phyloP scores from a whole-genome alignment of 2,888 invertebrate species.

The Callyntrura guangdongensis region DNA sequence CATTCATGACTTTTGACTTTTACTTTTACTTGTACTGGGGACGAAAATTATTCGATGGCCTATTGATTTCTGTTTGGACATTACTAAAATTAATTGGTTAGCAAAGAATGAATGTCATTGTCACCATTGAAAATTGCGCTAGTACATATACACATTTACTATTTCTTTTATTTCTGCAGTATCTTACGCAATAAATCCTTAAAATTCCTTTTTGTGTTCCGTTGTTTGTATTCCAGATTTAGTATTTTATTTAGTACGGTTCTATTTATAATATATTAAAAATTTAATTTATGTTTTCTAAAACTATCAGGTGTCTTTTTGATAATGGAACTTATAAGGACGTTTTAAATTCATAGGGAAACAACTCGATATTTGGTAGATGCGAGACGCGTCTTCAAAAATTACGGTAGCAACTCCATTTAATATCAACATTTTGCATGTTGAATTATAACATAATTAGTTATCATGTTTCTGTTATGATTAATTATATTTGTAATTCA shows the following conservation, averaged over 20 bases:
- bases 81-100: conserved; percentile 41
- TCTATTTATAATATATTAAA: too few relatives aligned
- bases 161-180: background rate
- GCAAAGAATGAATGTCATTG: background rate
- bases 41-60: conserved; percentile 37
- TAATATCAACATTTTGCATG: too few relatives aligned
- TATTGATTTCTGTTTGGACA: conserved; percentile 56
- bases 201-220: conserved; percentile 1
- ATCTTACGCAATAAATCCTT: background rate
- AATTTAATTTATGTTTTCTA: too few relatives aligned
- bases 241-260: conserved; percentile 55
- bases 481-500: too few relatives aligned
- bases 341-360: too few relatives aligned
- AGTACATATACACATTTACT: background rate
- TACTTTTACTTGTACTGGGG: conserved; percentile 8
- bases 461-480: too few relatives aligned
- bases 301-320: too few relatives aligned
- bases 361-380: too few relatives aligned
- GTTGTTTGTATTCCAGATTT: conserved; percentile 1
- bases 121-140: conserved; percentile 15
- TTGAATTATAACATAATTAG: too few relatives aligned
- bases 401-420: too few relatives aligned
- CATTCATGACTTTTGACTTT: conserved; percentile 58
- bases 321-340: too few relatives aligned
- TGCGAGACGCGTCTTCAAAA: too few relatives aligned